Evolutionary conservation across 2,888 invertebrate species (phyloP).

Genomic region (Stratiomys singularior): DNA sequence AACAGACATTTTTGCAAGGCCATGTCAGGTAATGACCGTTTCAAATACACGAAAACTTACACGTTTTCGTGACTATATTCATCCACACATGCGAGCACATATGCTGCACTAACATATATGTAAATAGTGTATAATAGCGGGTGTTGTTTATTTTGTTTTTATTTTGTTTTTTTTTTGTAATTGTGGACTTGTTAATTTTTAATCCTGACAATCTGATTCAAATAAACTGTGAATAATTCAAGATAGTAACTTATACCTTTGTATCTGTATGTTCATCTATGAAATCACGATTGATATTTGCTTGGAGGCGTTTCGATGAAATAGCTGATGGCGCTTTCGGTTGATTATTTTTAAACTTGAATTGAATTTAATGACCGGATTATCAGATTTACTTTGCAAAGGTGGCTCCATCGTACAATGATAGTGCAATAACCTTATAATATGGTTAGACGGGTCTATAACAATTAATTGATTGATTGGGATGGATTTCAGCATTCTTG

Average conservation of each 20-base stretch:
- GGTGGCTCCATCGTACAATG: too few relatives aligned
- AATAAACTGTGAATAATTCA: neutral
- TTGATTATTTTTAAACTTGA: too few relatives aligned
- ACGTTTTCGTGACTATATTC: neutral
- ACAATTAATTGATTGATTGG: too few relatives aligned
- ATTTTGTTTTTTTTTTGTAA: neutral
- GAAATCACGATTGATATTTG: slow-evolving; percentile 29
- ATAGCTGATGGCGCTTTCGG: too few relatives aligned
- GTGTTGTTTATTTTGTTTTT: neutral
- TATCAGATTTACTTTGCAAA: too few relatives aligned
- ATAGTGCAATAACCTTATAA: too few relatives aligned
- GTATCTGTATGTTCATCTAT: neutral
- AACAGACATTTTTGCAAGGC: neutral
- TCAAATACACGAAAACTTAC: neutral
- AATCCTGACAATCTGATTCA: slow-evolving; percentile 11
- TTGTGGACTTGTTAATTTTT: neutral
- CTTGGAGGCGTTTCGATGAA: neutral
- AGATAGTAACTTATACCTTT: neutral
- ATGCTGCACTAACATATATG: too few relatives aligned
- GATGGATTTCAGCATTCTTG: too few relatives aligned
- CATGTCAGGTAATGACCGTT: slow-evolving; percentile 5
- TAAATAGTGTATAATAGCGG: too few relatives aligned
- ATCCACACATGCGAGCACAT: neutral
- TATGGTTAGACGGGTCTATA: too few relatives aligned
- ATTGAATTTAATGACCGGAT: too few relatives aligned